Conservation (phyloP, 2,888 invertebrate genomes). For the Pyrochroa serraticornis region DNA sequence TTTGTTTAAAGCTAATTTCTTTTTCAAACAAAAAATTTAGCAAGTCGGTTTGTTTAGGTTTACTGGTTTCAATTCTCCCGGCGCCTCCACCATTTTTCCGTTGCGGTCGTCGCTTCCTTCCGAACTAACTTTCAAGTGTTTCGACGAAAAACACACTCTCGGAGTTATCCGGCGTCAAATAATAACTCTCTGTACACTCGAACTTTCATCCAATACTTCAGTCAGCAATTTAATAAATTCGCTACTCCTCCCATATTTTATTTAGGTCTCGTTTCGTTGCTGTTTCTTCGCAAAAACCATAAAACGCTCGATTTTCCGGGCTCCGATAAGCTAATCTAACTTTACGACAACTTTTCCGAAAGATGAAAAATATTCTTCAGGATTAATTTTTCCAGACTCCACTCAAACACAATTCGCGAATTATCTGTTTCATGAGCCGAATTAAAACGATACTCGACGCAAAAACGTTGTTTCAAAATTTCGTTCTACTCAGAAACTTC, state of each 20-base stretch:
- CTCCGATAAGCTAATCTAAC: conserved; percentile 28
- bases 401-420: conserved; percentile 31
- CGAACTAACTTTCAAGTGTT: too few relatives aligned
- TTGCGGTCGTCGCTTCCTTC: too few relatives aligned
- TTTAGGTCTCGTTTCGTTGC: conserved; percentile 13
- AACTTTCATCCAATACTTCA: conserved; percentile 3
- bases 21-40: too few relatives aligned
- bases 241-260: conserved; percentile 9
- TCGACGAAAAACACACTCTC: too few relatives aligned
- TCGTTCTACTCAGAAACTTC: background rate
- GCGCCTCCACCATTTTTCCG: too few relatives aligned
- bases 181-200: too few relatives aligned
- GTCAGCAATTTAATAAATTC: conserved; percentile 20
- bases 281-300: conserved; percentile 4
- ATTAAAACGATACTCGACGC: conserved; percentile 22
- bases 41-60: too few relatives aligned
- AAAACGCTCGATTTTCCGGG: conserved; percentile 23
- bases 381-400: background rate
- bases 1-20: too few relatives aligned
- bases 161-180: too few relatives aligned
- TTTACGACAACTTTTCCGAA: conserved; percentile 23
- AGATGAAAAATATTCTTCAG: conserved; percentile 10
- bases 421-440: conserved; percentile 33
- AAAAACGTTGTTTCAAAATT: background rate
- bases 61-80: too few relatives aligned